Evolutionary conservation across 2,113 vertebrate species (phyloP), one percentile per base, ranked within the genome.

Genomic region (Ancistrus triradiatus): DNA sequence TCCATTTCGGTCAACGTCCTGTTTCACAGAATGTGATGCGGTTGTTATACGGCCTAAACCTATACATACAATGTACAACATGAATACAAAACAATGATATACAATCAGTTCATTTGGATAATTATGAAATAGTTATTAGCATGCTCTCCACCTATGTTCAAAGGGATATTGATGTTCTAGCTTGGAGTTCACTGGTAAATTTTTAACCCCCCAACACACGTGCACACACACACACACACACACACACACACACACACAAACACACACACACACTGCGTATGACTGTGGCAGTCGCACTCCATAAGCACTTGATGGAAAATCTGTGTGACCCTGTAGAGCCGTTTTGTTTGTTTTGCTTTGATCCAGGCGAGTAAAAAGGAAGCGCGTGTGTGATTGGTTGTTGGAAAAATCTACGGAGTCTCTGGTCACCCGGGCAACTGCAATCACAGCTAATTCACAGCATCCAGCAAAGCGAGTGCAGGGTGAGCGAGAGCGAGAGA

Each of bases 351-450:
- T 58, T 66, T 66, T 49, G 44, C 44, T 59, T 58, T 66, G 60
- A 51, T 63, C 28, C 15, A 52, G 18, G 42, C 17, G 53, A 50
- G 35, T 70, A 38, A 63, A 67, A 63, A 77, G 69, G 80, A 53
- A 70, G 74, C 68, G 49, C 64, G 73, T 48, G 63, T 74, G 76
- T 79, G 70, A 85, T 86, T 86, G 83, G 80, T 75, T 58, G 73
- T 75, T 33, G 75, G 69, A 57, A 50, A 80, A 83, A 87, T 85
- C 87, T 79, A 87, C 85, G 73, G 87, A 88, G 86, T 90, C 84
- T 72, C 83, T 43, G 78, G 91, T 92, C 90, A 83, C 87, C 80
- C 80, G 84, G 86, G 81, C 79, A 84, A 94, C 86, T 70, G 50
- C 80, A 78, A 78, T 84, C 75, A 81, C 83, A 68, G 83, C 78